phyloP scores from a whole-genome alignment of 37 sponge, comb jelly and placozoan genomes.

The Hormiphora californensis region DNA sequence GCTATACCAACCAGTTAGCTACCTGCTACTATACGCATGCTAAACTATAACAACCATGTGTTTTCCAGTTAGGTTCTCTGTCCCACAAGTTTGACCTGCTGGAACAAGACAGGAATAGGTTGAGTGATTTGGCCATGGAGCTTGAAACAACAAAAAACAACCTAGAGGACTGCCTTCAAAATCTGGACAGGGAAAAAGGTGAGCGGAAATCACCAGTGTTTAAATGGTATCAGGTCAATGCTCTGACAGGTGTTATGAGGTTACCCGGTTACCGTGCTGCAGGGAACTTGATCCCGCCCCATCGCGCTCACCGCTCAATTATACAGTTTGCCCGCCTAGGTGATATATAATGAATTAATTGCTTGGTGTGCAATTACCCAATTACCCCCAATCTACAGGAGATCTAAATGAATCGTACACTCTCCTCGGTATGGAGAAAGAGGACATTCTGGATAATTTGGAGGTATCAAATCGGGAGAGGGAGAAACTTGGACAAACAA shows the following conservation, averaged over 20 bases:
- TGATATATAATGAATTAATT: too few species aligned
- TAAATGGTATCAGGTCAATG: too few species aligned
- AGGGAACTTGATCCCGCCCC: too few species aligned
- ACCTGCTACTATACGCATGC: background rate
- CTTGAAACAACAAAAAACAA: constrained; percentile 31
- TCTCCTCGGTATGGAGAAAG: constrained; percentile 51
- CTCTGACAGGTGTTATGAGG: too few species aligned
- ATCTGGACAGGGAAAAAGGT: constrained; percentile 49
- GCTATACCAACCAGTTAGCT: too few species aligned
- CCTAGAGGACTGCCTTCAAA: constrained; percentile 33
- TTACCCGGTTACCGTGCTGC: too few species aligned
- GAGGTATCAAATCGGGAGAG: constrained; percentile 15
- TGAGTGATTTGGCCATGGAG: background rate
- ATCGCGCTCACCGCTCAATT: too few species aligned
- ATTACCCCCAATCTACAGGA: too few species aligned
- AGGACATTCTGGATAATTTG: constrained; percentile 33
- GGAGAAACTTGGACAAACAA: constrained; percentile 29
- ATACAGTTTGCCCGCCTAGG: too few species aligned
- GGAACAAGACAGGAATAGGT: constrained; percentile 9
- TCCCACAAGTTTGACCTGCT: background rate
- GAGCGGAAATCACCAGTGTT: too few species aligned
- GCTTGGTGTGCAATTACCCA: too few species aligned
- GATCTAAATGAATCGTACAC: constrained; percentile 53
- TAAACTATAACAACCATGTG: background rate
- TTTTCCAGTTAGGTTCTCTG: constrained; percentile 14